Base-by-base conservation (phyloP, 1,140 invertebrate species). In the Euura saliciscinereae region DNA sequence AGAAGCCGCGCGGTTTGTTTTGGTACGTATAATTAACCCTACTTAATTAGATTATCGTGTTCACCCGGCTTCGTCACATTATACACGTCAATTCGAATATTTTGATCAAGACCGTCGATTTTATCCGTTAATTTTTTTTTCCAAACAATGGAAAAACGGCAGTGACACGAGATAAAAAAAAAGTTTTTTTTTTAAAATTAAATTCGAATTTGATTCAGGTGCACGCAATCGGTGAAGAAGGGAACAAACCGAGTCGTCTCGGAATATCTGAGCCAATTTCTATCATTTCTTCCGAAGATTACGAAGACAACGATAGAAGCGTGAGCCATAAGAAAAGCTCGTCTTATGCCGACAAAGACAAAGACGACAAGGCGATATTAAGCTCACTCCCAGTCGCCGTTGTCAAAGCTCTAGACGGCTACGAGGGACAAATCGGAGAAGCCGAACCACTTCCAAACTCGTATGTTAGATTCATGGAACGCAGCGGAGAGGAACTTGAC, bases 381-480 rank as follows among this genome's bases (percentile, higher is more conserved):
- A 84, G 75, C 71, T 78, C 78, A 44, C 80, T 98, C 76, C 97
- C 97, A 13, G 94, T 96, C 83, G 95, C 97, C 6, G 91, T 90
- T 74, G 96, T 94, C 79, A 93, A 92, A 81, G 91, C 96, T 79
- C 84, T 97, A 44, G 90, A 93, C 46, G 91, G 94, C 81, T 96
- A 95, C 83, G 89, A 91, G 72, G 68, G 76, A 45, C 89, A 92
- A 78, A 92, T 95, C 74, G 91, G 92, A 76, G 94, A 96, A 87
- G 95, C 95, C 7, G 93, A 95, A 73, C 87, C 93, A 2, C 87
- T 93, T 76, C 93, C 94, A 6, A 92, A 94, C 85, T 92, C 94
- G 8, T 97, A 97, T 82, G 93, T 94, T 64, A 89, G 95, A 77
- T 99, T 98, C 85, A 98, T 99, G 83, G 98, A 99, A 84, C 96